phyloP scores from a whole-genome alignment of 2,797 vertebrate genomes.

The Argentina silus region DNA sequence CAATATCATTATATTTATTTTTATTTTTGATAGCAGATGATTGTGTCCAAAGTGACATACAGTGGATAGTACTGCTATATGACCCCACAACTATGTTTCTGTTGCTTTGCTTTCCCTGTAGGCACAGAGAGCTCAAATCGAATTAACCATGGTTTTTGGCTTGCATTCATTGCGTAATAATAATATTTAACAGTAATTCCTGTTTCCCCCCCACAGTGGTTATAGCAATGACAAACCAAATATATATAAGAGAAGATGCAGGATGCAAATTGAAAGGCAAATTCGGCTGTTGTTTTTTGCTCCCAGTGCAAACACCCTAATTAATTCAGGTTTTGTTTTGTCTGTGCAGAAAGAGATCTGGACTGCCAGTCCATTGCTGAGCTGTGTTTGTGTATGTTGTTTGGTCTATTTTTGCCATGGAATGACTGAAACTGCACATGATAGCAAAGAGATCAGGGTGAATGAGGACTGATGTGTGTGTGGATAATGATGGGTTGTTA shows the following conservation, averaged over 20 bases:
- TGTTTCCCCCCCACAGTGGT: neutral
- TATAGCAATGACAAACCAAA: slow-evolving; percentile 4
- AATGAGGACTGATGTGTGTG: neutral
- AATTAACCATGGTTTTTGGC: neutral
- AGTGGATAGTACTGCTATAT: neutral
- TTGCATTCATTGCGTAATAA: neutral
- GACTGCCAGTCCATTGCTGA: slow-evolving; percentile 2
- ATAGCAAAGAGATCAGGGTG: neutral
- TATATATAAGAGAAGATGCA: neutral
- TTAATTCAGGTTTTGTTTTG: slow-evolving; percentile 12
- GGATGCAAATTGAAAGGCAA: neutral
- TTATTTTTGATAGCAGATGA: neutral
- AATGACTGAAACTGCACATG: neutral
- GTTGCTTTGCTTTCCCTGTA: neutral
- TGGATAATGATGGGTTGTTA: neutral
- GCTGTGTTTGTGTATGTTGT: neutral
- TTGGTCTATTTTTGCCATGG: neutral
- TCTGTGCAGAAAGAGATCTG: neutral
- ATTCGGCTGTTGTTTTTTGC: slow-evolving; percentile 5
- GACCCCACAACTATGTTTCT: neutral
- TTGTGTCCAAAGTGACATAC: neutral
- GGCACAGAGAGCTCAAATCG: neutral
- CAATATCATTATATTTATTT: neutral
- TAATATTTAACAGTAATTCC: neutral
- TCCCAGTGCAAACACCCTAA: neutral